Base-by-base conservation (phyloP, 2,888 invertebrate genomes). In the Cryptocephalus primarius region DNA sequence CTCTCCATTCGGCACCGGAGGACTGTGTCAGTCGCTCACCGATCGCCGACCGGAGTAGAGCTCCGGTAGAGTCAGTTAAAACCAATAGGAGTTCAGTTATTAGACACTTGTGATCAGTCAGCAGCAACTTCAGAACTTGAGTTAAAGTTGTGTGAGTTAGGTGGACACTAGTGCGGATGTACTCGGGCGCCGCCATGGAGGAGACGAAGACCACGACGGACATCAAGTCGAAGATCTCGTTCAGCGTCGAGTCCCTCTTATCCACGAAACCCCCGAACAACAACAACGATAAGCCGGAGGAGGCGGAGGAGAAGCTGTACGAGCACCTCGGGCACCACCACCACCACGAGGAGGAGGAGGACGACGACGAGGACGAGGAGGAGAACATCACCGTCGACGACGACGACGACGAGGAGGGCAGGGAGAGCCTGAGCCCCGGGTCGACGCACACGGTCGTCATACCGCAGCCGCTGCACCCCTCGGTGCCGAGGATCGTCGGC, bases 181-280 rank as follows among this genome's bases (percentile, higher is more conserved):
- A 53, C 55, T 56, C 56, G 48, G 58, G 51, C 40, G 55, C 56
- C 48, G 59, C 50, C 39, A 69, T 68, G 67, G 66, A 67, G 55
- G 65, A 67, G 47, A 61, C 67, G 32, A 67, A 67, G 55, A 65
- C 64, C 33, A 6, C 22, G 22, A 22, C 22, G 22, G 63, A 62
- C 47, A 64, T 76, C 60, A 80, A 78, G 63, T 75, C 80, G 56
- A 80, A 83, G 58, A 83, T 84, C 62, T 83, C 83, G 50, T 84
- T 84, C 67, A 84, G 83, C 70, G 83, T 84, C 42, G 84, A 84
- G 67, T 76, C 83, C 0, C 63, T 84, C 14, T 65, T 84, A 33
- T 71, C 55, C 63, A 48, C 52, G 8, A 22, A 22, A 22, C 6
- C 22, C n/a, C n/a, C n/a, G n/a, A n/a, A n/a, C n/a, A n/a, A n/a